Percentiles rank a stretch among this genome's conserved stretches.
phyloP scores from a whole-genome alignment of 2,888 invertebrate genomes.

The Agrenia bidenticulata region DNA sequence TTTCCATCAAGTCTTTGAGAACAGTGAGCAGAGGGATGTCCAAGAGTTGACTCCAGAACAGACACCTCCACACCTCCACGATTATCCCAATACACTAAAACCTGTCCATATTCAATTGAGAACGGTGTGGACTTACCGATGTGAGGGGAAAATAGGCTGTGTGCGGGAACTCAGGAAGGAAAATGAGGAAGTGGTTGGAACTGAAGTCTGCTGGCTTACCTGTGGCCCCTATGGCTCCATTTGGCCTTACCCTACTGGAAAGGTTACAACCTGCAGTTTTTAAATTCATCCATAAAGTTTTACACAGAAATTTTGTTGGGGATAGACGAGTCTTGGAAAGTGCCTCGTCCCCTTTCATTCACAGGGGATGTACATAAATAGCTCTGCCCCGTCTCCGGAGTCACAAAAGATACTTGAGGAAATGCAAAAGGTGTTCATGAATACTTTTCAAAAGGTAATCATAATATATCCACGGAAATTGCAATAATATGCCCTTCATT shows the following conservation, averaged over 20 bases:
- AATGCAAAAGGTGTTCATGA: neutral
- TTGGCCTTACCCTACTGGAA: conserved; percentile 68
- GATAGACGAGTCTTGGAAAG: neutral
- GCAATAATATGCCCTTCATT: too few species aligned
- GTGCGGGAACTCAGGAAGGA: neutral
- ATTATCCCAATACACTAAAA: too few species aligned
- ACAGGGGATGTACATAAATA: neutral
- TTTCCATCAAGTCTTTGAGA: too few species aligned
- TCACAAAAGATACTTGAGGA: neutral
- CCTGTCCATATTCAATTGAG: too few species aligned
- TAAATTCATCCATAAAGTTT: neutral
- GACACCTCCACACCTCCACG: too few species aligned
- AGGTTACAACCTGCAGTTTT: conserved; percentile 11
- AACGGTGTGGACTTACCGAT: neutral
- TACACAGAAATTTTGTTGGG: neutral
- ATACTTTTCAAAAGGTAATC: neutral
- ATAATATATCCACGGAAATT: too few species aligned
- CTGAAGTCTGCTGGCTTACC: conserved; percentile 65
- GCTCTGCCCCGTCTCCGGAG: neutral
- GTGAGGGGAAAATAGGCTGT: neutral
- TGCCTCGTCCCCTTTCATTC: neutral
- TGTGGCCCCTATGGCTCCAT: conserved; percentile 68
- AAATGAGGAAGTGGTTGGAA: conserved; percentile 2
- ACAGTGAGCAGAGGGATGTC: too few species aligned
- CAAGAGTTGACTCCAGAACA: too few species aligned